These are phyloP conservation scores for Sarcophaga peregrina DNA, from an alignment of 1,140 invertebrate species.

Conservation along the genomic window DNA sequence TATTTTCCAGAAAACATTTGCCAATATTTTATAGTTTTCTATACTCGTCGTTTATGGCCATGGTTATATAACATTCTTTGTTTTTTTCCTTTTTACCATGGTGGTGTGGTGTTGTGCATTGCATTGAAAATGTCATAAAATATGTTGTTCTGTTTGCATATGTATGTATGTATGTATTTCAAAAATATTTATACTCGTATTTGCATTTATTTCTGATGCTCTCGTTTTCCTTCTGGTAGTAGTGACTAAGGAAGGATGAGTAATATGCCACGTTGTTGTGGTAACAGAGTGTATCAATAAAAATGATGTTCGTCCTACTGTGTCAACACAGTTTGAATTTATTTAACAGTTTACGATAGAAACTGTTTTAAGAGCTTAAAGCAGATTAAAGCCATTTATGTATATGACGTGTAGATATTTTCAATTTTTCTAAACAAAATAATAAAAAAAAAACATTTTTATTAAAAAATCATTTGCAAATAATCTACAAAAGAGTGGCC, in stretches of 20 bases:
- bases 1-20: background rate
- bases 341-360: no score
- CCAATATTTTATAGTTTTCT: constrained; percentile 24
- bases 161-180: no score
- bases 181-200: no score
- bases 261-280: background rate
- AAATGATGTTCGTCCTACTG: background rate
- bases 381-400: no score
- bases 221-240: background rate
- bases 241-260: background rate
- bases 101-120: background rate
- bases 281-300: background rate
- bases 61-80: constrained; percentile 4
- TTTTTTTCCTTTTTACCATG: background rate
- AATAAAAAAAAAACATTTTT: no score
- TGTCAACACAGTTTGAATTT: background rate
- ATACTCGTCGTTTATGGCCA: background rate
- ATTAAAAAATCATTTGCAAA: no score
- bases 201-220: constrained; percentile 5
- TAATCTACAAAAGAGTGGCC: no score
- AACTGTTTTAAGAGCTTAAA: no score
- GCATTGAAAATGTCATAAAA: constrained; percentile 1
- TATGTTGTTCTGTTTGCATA: background rate
- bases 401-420: no score
- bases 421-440: no score